phyloP scores from a whole-genome alignment of 2,888 invertebrate species.

The Drosophila melanosoma region DNA sequence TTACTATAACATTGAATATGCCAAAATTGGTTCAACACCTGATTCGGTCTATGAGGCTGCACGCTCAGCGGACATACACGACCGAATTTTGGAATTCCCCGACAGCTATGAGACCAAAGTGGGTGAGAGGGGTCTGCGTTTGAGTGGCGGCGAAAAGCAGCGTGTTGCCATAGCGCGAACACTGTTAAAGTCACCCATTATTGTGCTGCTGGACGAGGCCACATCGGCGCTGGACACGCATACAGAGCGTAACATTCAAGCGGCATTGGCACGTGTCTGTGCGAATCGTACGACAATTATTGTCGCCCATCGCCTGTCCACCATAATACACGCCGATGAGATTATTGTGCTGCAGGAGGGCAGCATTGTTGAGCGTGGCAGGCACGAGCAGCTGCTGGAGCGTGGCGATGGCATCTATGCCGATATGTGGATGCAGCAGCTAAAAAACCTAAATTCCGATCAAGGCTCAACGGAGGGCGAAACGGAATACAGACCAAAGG shows the following conservation, averaged over 20 bases:
- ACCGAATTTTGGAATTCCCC: constrained; percentile 95
- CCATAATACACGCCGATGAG: constrained; percentile 97
- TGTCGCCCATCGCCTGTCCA: constrained; percentile 97
- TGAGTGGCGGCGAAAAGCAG: constrained; percentile 99
- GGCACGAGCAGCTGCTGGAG: constrained; percentile 89
- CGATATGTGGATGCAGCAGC: constrained; percentile 97
- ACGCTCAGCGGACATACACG: constrained; percentile 96
- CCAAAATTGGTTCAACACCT: constrained; percentile 90
- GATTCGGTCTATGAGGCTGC: constrained; percentile 95
- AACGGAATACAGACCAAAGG: neutral
- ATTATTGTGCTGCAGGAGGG: constrained; percentile 97
- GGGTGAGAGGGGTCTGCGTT: constrained; percentile 96
- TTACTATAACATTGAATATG: constrained; percentile 97
- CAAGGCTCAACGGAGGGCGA: constrained; percentile 40
- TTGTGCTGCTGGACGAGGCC: constrained; percentile 97
- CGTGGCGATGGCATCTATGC: constrained; percentile 91
- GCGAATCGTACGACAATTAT: constrained; percentile 96
- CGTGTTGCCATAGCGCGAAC: constrained; percentile 98
- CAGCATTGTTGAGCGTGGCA: constrained; percentile 95
- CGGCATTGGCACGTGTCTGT: constrained; percentile 94
- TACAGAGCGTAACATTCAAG: constrained; percentile 97
- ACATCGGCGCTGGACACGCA: constrained; percentile 98
- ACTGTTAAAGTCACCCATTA: constrained; percentile 94
- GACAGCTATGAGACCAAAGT: constrained; percentile 95
- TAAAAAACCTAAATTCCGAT: constrained; percentile 84